Percentiles rank a stretch among this genome's conserved stretches.
phyloP scores from a whole-genome alignment of 2,113 vertebrate genomes.

The Thermophis baileyi region DNA sequence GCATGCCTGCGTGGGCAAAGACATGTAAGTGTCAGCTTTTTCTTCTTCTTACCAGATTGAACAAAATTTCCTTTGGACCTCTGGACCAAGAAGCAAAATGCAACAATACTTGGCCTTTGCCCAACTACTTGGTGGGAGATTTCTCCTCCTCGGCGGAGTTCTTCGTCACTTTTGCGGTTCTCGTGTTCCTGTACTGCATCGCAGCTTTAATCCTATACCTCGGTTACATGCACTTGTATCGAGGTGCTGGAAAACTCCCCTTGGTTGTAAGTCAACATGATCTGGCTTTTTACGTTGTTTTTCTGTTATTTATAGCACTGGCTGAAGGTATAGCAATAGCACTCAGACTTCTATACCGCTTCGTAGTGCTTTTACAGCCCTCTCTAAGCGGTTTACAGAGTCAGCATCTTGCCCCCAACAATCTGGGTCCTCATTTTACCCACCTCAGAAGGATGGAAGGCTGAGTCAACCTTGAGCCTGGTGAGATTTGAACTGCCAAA shows the following conservation, averaged over 20 bases:
- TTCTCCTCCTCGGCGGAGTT: conserved; percentile 73
- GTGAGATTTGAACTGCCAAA: too few species aligned
- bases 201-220: conserved; percentile 73
- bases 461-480: too few species aligned
- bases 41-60: conserved; percentile 58
- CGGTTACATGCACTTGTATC: conserved; percentile 79
- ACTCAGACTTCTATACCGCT: too few species aligned
- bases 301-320: neutral
- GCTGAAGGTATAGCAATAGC: too few species aligned
- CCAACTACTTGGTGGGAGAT: conserved; percentile 69
- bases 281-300: neutral
- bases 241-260: conserved; percentile 76
- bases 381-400: too few species aligned
- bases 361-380: too few species aligned
- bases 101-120: conserved; percentile 46
- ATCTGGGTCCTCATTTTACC: too few species aligned
- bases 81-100: conserved; percentile 40
- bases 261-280: conserved; percentile 69
- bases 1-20: neutral
- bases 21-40: neutral
- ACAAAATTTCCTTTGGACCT: conserved; percentile 43
- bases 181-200: conserved; percentile 79
- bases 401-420: too few species aligned
- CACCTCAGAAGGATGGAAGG: too few species aligned
- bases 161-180: conserved; percentile 71